phyloP scores from a whole-genome alignment of 30 jellyfish, hydroid and myxozoan genomes.

The Hydractinia symbiolongicarpus region DNA sequence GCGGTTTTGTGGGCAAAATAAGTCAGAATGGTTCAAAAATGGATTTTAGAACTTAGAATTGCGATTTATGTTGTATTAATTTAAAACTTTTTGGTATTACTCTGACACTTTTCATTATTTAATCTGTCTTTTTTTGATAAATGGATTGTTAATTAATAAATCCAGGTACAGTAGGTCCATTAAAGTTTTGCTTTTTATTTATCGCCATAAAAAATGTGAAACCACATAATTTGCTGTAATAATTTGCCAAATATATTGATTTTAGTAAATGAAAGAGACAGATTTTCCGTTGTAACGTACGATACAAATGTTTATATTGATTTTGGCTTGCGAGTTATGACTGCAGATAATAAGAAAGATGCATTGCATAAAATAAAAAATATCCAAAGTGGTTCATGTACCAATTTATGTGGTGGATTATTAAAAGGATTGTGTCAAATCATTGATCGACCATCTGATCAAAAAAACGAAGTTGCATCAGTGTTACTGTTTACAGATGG shows the following conservation, averaged over 20 bases:
- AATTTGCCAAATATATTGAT: not conserved
- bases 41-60: too few species aligned
- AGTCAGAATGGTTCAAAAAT: too few species aligned
- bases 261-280: constrained; percentile 58
- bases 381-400: constrained; percentile 47
- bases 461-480: constrained; percentile 80
- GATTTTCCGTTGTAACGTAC: constrained; percentile 62
- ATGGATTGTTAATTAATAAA: too few species aligned
- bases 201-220: too few species aligned
- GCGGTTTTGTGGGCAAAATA: too few species aligned
- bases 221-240: too few species aligned
- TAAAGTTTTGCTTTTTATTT: too few species aligned
- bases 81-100: too few species aligned
- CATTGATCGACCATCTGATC: constrained; percentile 36
- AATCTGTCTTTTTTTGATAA: too few species aligned
- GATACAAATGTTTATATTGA: constrained; percentile 59
- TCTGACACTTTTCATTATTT: too few species aligned
- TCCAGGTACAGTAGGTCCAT: too few species aligned
- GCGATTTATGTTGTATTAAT: too few species aligned
- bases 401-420: constrained; percentile 84
- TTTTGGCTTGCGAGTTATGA: constrained; percentile 44
- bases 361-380: constrained; percentile 25
- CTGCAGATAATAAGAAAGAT: constrained; percentile 32
- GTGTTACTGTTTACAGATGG: constrained; percentile 89
- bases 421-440: constrained; percentile 82